Conservation (phyloP, 1,140 invertebrate species). For the Asbolus verrucosus region DNA sequence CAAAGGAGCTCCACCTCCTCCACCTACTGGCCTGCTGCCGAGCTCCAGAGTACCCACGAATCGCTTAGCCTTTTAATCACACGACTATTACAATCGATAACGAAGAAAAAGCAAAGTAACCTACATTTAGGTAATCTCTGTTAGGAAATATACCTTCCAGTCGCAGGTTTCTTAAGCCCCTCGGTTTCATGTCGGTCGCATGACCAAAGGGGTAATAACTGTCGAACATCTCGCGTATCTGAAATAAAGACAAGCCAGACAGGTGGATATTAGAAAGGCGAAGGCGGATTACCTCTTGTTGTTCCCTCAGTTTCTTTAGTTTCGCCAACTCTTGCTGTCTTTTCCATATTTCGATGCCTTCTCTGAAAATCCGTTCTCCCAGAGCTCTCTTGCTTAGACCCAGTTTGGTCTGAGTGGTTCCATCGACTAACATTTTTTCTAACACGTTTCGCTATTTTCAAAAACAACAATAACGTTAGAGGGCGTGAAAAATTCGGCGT, state of each 20-base stretch:
- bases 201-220: constrained; percentile 67
- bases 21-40: too few relatives aligned
- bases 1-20: constrained; percentile 62
- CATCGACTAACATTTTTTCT: constrained; percentile 11
- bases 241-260: too few relatives aligned
- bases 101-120: constrained; percentile 14
- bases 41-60: constrained; percentile 55
- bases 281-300: constrained; percentile 57
- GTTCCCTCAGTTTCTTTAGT: constrained; percentile 56
- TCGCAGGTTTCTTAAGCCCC: constrained; percentile 66
- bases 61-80: constrained; percentile 59
- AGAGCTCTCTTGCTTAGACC: constrained; percentile 50
- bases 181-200: constrained; percentile 64
- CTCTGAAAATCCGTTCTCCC: constrained; percentile 50
- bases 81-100: constrained; percentile 31
- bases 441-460: background rate
- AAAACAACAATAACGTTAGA: background rate
- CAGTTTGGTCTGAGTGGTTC: constrained; percentile 29
- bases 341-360: constrained; percentile 56
- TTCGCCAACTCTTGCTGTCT: constrained; percentile 55
- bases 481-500: constrained; percentile 5
- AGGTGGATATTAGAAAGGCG: too few relatives aligned
- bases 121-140: constrained; percentile 63
- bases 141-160: constrained; percentile 67
- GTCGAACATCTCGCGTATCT: constrained; percentile 66